A percentile compares a stretch with the other conserved stretches of the same genome.
phyloP scores from a whole-genome alignment of 2,113 vertebrate genomes.

The Acanthochromis polyacanthus region DNA sequence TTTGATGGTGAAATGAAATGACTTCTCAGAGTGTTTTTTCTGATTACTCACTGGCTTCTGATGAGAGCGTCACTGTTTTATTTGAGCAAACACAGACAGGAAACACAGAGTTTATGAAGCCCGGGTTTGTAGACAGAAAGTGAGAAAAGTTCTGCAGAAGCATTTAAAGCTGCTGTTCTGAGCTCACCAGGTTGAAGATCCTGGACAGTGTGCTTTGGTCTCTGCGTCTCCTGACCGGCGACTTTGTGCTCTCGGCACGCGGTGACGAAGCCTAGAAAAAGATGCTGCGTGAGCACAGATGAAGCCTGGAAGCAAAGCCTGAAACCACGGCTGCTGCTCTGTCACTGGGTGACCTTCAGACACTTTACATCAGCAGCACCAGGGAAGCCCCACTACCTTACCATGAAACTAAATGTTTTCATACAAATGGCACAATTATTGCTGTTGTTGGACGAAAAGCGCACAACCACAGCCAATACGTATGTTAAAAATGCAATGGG shows the following conservation, averaged over 20 bases:
- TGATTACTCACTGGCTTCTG: conserved; percentile 74
- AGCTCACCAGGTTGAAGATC: conserved; percentile 87
- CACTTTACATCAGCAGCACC: conserved; percentile 16
- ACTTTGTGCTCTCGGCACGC: conserved; percentile 81
- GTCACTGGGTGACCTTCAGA: not conserved
- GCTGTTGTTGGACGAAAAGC: conserved; percentile 33
- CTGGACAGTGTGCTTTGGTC: conserved; percentile 85
- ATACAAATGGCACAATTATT: not conserved
- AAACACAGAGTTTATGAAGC: conserved; percentile 31
- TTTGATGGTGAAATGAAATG: conserved; percentile 25
- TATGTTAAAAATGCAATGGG: not conserved
- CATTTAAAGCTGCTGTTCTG: not conserved
- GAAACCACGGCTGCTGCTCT: conserved; percentile 1
- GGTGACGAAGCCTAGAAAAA: conserved; percentile 81
- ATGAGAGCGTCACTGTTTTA: conserved; percentile 73
- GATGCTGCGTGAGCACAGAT: conserved; percentile 62
- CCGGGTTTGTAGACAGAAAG: not conserved
- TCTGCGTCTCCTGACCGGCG: conserved; percentile 81
- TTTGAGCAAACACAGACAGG: conserved; percentile 67
- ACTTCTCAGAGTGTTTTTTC: not conserved
- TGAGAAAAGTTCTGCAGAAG: not conserved
- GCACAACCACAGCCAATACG: not conserved
- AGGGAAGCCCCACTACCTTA: not conserved
- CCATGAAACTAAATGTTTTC: not conserved
- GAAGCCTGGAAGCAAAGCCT: conserved; percentile 19